Percentiles rank a stretch among this genome's conserved stretches.
Evolutionary conservation across 2,797 vertebrate species (phyloP).

Genomic region (Danio choprae): DNA sequence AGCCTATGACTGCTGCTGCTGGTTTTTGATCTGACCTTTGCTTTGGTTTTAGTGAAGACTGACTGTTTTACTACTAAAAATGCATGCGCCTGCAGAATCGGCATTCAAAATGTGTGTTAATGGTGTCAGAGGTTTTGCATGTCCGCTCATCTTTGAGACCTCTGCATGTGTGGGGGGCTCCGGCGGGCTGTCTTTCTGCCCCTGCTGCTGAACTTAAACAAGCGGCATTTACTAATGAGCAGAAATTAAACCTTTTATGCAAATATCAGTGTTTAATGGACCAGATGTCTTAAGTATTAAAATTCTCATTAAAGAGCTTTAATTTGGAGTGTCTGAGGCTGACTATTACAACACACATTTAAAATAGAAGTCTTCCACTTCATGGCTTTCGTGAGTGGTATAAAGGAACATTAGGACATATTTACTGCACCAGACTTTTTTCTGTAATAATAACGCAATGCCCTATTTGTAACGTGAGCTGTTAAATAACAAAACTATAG

Average conservation of each 20-base stretch:
- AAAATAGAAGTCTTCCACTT: constrained; percentile 49
- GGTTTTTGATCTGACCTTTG: constrained; percentile 5
- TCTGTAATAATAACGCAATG: not conserved
- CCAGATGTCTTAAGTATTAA: constrained; percentile 74
- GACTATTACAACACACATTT: constrained; percentile 60
- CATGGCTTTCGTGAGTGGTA: constrained; percentile 48
- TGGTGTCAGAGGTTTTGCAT: constrained; percentile 49
- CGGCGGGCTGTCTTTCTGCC: constrained; percentile 30
- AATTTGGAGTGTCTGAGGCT: constrained; percentile 73
- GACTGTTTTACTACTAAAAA: constrained; percentile 17
- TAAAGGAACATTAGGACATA: constrained; percentile 59
- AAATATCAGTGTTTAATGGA: constrained; percentile 73
- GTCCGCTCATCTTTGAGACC: constrained; percentile 14
- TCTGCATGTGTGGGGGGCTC: constrained; percentile 27
- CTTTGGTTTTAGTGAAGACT: not conserved
- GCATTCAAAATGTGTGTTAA: constrained; percentile 37
- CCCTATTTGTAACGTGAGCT: not conserved
- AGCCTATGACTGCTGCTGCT: not conserved
- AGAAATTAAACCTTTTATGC: constrained; percentile 70
- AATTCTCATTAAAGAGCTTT: constrained; percentile 64
- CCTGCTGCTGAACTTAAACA: constrained; percentile 56
- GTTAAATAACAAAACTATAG: not conserved
- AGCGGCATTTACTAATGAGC: constrained; percentile 69
- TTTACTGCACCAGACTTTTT: constrained; percentile 35
- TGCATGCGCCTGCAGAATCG: constrained; percentile 42